phyloP scores from a whole-genome alignment of 2,113 vertebrate species.

The Cisticola juncidis region DNA sequence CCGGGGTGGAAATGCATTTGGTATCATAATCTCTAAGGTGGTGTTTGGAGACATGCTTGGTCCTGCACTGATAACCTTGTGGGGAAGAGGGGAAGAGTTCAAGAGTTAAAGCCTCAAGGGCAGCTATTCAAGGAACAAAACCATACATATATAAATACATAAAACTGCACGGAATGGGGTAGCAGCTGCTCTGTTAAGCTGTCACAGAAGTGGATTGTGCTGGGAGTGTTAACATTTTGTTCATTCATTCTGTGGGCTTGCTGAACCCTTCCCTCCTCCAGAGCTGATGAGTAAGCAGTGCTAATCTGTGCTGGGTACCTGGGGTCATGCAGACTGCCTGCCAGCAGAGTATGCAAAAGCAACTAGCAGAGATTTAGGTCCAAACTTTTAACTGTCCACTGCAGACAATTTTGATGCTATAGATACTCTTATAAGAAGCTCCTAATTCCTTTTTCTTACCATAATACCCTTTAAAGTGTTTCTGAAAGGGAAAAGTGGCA shows the following conservation, averaged over 20 bases:
- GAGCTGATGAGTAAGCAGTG: background rate
- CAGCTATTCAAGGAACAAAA: background rate
- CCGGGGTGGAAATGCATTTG: conserved; percentile 81
- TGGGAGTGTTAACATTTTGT: background rate
- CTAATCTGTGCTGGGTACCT: background rate
- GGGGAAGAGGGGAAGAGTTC: background rate
- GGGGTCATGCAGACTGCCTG: background rate
- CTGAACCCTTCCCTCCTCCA: background rate
- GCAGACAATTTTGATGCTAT: background rate
- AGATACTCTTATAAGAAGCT: background rate
- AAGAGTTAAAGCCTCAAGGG: background rate
- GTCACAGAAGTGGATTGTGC: background rate
- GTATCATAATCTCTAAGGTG: conserved; percentile 80
- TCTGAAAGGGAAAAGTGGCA: background rate
- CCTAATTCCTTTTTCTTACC: background rate
- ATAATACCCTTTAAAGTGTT: background rate
- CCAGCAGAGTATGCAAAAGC: background rate
- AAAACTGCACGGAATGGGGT: background rate
- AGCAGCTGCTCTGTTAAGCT: background rate
- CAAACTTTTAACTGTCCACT: background rate
- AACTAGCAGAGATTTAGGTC: background rate
- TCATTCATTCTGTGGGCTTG: background rate
- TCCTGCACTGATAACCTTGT: conserved; percentile 88
- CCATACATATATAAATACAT: background rate
- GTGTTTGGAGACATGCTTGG: conserved; percentile 83